Conservation (phyloP, 2,888 invertebrate genomes). For the Lepidochitona cinerea region DNA sequence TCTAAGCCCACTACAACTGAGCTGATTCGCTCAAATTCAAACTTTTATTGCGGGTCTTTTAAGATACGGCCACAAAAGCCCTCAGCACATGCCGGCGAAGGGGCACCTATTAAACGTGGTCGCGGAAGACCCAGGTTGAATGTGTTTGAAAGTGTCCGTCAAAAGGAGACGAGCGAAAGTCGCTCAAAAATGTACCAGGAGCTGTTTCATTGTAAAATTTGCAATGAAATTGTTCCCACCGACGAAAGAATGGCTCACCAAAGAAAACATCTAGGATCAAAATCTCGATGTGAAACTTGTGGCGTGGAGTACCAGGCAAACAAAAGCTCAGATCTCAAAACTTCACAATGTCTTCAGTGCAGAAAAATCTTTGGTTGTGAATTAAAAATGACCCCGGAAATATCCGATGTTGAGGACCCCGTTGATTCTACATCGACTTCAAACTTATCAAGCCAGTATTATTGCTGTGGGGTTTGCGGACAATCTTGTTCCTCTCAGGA, state of each 20-base stretch:
- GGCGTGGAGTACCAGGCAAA: constrained; percentile 19
- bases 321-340: neutral
- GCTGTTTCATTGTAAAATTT: constrained; percentile 54
- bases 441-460: constrained; percentile 1
- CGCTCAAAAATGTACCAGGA: constrained; percentile 43
- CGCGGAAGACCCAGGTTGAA: neutral
- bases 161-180: neutral
- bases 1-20: constrained; percentile 49
- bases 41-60: constrained; percentile 59
- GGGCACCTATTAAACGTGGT: neutral
- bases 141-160: neutral
- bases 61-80: constrained; percentile 34
- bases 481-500: neutral
- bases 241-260: constrained; percentile 26
- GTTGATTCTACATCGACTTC: constrained; percentile 9
- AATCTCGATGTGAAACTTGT: constrained; percentile 36
- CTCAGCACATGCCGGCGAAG: neutral
- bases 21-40: constrained; percentile 47
- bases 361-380: neutral
- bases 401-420: constrained; percentile 1
- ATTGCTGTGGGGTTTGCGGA: constrained; percentile 30
- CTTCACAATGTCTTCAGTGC: neutral
- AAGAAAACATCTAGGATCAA: constrained; percentile 35
- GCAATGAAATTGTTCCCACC: constrained; percentile 27
- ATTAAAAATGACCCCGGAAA: neutral